These are phyloP conservation scores for Sebastes diploproa DNA, from an alignment of 2,797 vertebrate genomes.

Conservation along the genomic window DNA sequence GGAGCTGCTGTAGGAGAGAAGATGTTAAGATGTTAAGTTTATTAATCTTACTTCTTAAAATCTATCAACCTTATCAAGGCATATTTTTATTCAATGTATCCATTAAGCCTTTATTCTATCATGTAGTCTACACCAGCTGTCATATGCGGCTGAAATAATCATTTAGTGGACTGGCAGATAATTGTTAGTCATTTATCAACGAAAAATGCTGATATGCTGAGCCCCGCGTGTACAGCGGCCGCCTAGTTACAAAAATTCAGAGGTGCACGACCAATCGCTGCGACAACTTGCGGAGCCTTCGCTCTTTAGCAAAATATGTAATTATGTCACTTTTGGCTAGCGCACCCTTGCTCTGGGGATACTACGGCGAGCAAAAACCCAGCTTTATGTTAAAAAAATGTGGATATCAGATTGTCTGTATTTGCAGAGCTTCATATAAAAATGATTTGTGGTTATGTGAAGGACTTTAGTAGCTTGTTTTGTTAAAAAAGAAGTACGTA, in stretches of 20 bases:
- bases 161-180: neutral
- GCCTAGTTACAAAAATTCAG: too few species aligned
- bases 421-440: neutral
- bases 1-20: slow-evolving; percentile 84
- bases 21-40: neutral
- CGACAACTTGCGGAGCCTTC: too few species aligned
- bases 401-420: neutral
- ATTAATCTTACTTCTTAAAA: neutral
- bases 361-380: too few species aligned
- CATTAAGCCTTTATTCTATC: neutral
- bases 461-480: neutral
- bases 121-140: neutral
- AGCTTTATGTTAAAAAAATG: neutral
- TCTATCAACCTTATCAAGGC: neutral
- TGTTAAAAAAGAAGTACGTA: neutral
- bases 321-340: too few species aligned
- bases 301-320: too few species aligned
- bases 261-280: too few species aligned
- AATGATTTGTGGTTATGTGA: neutral
- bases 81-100: neutral
- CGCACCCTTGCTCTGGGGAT: too few species aligned
- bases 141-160: neutral
- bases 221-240: too few species aligned
- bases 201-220: too few species aligned
- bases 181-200: neutral